phyloP scores from a whole-genome alignment of 2,113 vertebrate species.

The Aptenodytes forsteri region DNA sequence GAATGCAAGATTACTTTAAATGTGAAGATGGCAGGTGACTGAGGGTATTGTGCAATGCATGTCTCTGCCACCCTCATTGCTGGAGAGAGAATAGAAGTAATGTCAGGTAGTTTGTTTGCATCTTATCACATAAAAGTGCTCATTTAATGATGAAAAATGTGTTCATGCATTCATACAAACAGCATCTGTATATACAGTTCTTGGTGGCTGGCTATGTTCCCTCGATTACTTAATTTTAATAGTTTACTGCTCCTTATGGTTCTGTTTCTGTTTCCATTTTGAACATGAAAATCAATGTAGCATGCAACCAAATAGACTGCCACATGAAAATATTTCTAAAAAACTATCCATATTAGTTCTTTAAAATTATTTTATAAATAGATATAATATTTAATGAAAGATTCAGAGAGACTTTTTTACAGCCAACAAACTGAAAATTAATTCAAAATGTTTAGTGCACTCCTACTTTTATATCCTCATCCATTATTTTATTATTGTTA shows the following conservation, averaged over 20 bases:
- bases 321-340: neutral
- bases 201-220: neutral
- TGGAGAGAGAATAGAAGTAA: neutral
- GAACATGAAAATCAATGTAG: neutral
- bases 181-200: neutral
- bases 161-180: neutral
- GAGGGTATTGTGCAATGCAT: neutral
- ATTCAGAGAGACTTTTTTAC: neutral
- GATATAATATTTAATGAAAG: neutral
- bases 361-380: neutral
- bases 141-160: conserved; percentile 1
- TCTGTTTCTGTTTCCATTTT: neutral
- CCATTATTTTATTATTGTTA: conserved; percentile 14
- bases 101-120: neutral
- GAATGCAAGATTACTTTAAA: neutral
- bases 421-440: neutral
- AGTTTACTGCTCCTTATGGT: neutral
- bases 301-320: neutral
- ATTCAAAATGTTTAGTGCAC: neutral
- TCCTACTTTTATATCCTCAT: conserved; percentile 5
- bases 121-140: neutral
- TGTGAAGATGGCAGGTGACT: neutral
- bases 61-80: neutral
- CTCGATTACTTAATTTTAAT: neutral
- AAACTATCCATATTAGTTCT: neutral